Evolutionary conservation across 37 sponge, comb jelly and placozoan species (phyloP), one percentile per base, ranked within the genome.

Genomic region (Dysidea cf. avara): DNA sequence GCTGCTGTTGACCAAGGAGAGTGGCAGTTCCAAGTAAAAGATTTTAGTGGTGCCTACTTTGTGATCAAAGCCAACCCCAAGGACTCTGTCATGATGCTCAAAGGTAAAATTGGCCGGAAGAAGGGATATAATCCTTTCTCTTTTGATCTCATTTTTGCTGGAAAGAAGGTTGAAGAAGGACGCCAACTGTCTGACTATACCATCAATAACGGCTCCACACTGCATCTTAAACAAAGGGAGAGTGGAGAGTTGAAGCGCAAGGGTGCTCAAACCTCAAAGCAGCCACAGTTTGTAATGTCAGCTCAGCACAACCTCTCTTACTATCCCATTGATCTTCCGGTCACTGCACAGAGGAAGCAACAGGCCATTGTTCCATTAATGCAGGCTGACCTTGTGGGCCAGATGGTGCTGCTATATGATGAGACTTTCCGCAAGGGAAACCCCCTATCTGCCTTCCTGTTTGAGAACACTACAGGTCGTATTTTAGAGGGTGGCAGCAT

Each of bases 311-410:
- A 85, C 56, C 84, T 94, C 31, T 94, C 95, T 20, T 94, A 68
- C 75, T 94, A 94, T 31, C 90, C 70, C 25, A 94, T 94, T 47
- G 52, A 54, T n/a, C 74, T 74, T 29, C 53, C 50, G 16, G 94
- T 93, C 25, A 93, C 86, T 7, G 94, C 90, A n/a, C 79, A 93
- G 69, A 59, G 94, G 24, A 93, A 93, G 72, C 94, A 93, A 68
- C 85, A 89, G 43, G 94, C 94, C 53, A 82, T 93, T 36, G 94
- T 93, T 18, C 90, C 94, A 0, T 73, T 93, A 48, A 79, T 93
- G 54, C 82, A 85, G 30, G 69, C 80, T 16, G 64, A 85, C 49
- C 71, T 93, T 7, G 72, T 81, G 56, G 89, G 89, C 24, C 89
- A 92, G 62, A 69, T 71, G 33, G 89, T 92, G 6, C 51, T 84